These are phyloP conservation scores for Eupelmus urozonus DNA, from an alignment of 2,888 invertebrate species.

Conservation along the genomic window DNA sequence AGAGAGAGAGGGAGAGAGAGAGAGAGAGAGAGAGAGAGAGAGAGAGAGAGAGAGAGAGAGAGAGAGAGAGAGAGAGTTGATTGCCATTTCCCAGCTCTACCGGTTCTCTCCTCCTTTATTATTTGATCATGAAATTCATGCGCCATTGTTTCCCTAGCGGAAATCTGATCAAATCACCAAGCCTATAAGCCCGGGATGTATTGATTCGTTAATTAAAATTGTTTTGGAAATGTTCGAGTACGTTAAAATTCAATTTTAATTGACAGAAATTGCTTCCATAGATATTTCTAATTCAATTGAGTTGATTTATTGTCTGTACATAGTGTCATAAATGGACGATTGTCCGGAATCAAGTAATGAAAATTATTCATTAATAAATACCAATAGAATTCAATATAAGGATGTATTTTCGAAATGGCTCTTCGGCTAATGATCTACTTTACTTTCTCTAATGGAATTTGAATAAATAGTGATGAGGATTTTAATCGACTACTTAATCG, in stretches of 20 bases:
- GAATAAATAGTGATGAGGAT: too few relatives aligned
- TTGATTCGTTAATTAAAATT: background rate
- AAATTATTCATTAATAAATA: slow-evolving; percentile 6
- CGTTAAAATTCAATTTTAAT: too few relatives aligned
- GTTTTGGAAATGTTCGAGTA: too few relatives aligned
- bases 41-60: slow-evolving; percentile 6
- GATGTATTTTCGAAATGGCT: too few relatives aligned
- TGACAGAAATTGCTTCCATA: too few relatives aligned
- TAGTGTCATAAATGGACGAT: too few relatives aligned
- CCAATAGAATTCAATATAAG: background rate
- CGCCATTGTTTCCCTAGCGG: background rate
- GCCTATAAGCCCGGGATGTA: background rate
- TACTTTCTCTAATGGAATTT: too few relatives aligned
- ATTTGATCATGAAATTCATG: background rate
- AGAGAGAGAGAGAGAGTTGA: background rate
- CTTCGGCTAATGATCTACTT: too few relatives aligned
- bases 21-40: slow-evolving; percentile 10
- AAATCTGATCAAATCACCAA: background rate
- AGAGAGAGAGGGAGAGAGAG: slow-evolving; percentile 8
- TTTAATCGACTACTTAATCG: too few relatives aligned
- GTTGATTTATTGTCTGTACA: too few relatives aligned
- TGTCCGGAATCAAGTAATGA: too few relatives aligned
- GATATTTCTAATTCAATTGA: too few relatives aligned
- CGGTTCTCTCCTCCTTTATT: slow-evolving; percentile 17
- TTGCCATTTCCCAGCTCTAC: slow-evolving; percentile 15